These are phyloP conservation scores for Pygmarrhopalites habei DNA, from an alignment of 1,140 invertebrate species.

Conservation along the genomic window DNA sequence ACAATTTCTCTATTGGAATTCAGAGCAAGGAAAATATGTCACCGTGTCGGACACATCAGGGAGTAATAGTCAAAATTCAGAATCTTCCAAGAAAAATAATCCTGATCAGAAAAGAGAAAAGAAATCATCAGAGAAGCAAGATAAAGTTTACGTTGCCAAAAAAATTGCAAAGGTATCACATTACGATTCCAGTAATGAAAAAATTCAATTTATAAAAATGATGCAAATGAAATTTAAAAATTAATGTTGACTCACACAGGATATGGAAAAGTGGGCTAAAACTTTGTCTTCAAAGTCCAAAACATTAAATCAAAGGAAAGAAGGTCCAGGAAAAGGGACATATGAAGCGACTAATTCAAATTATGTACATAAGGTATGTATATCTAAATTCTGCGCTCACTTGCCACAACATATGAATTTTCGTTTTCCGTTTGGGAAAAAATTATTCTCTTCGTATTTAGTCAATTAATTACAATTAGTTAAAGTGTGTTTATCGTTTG, in stretches of 20 bases:
- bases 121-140: conserved; percentile 53
- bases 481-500: too few relatives aligned
- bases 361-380: too few relatives aligned
- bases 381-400: too few relatives aligned
- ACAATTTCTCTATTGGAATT: conserved; percentile 94
- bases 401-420: too few relatives aligned
- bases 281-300: too few relatives aligned
- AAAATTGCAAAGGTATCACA: conserved; percentile 80
- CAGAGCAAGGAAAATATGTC: conserved; percentile 68
- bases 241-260: conserved; percentile 45
- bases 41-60: conserved; percentile 51
- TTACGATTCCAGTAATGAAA: too few relatives aligned
- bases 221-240: not conserved
- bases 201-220: not conserved
- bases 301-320: conserved; percentile 95
- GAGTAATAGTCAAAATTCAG: conserved; percentile 18
- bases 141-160: conserved; percentile 94
- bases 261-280: conserved; percentile 95
- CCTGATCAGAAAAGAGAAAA: conserved; percentile 47
- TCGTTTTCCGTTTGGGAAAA: too few relatives aligned
- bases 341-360: too few relatives aligned
- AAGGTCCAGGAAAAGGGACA: conserved; percentile 44
- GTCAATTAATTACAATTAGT: too few relatives aligned
- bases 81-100: conserved; percentile 44
- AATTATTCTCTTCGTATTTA: too few relatives aligned